A percentile compares a stretch with the other conserved stretches of the same genome.
phyloP scores from a whole-genome alignment of 2,113 vertebrate species.

The Macroglossus sobrinus region DNA sequence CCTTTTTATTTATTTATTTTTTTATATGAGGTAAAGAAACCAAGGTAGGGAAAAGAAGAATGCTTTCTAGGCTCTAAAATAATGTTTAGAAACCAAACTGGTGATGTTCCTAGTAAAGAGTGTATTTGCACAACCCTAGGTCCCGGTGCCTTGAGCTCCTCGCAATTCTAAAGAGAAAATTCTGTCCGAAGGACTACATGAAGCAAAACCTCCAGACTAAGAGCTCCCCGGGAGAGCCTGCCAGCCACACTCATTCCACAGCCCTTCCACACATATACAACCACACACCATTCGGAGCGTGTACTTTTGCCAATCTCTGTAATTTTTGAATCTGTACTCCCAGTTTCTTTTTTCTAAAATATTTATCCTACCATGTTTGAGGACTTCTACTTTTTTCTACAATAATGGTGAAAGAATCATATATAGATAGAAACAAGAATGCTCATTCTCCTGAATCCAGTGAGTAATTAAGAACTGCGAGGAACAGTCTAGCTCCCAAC shows the following conservation, averaged over 20 bases:
- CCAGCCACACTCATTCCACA: background rate
- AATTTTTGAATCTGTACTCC: background rate
- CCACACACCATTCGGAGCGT: background rate
- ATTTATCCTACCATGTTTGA: background rate
- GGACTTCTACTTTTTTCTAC: background rate
- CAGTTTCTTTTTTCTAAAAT: background rate
- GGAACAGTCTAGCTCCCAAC: background rate
- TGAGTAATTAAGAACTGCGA: background rate
- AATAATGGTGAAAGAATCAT: background rate
- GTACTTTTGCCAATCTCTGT: conserved; percentile 57
- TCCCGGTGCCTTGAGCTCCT: conserved; percentile 66
- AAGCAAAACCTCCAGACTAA: background rate
- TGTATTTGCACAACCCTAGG: conserved; percentile 73
- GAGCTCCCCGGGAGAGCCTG: background rate
- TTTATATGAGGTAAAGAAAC: conserved; percentile 72
- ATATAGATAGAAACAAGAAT: background rate
- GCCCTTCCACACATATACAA: background rate
- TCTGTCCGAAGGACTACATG: conserved; percentile 23
- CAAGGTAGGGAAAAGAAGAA: conserved; percentile 71
- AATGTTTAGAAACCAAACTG: conserved; percentile 67
- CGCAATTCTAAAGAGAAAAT: conserved; percentile 58
- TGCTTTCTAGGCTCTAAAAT: conserved; percentile 70
- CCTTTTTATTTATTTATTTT: conserved; percentile 82
- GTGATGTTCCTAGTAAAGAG: conserved; percentile 60
- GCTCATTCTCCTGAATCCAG: background rate